Base-by-base conservation (phyloP, 1,140 invertebrate genomes). In the Apis mellifera region DNA sequence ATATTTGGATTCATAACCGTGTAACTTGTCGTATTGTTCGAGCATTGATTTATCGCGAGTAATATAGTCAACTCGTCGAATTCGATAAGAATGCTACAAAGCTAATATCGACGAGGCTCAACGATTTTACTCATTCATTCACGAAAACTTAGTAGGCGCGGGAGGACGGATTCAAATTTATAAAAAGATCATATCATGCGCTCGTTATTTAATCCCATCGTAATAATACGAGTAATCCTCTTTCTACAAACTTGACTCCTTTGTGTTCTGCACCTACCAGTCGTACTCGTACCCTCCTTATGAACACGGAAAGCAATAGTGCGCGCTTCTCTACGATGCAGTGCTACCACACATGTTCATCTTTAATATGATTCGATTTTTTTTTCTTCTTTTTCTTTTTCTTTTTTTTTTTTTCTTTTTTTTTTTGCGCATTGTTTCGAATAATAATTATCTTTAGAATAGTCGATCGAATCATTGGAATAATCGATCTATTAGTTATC, bases 241-340 rank as follows among this genome's bases (percentile, higher is more conserved):
- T 64, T 66, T 74, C 62, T 54, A 57, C 52, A 52, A 66, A 75
- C 52, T 55, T 66, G 9, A 50, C 23, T 19, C 26, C 32, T n/a
- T 48, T n/a, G n/a, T 7, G 21, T 72, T 48, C 48, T 72, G 32
- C 68, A 69, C 74, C 54, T 78, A 77, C 62, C 26, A 42, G 71
- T 76, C 19, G 54, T 52, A 72, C 15, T 83, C 42, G 66, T 17
- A n/a, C 5, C 19, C 50, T 71, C 60, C 48, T 78, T 65, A 82
- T 73, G 75, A 83, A 88, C 86, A 88, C 76, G 86, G 59, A 88
- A 90, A 90, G 84, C 89, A 78, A 62, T 84, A 60, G 76, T 87
- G 80, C 80, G 71, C 80, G 52, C 57, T 86, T 60, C 55, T 73
- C 55, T 81, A 69, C 68, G 57, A 73, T 48, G 69, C 68, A 52